Base-by-base conservation (phyloP, 2,797 vertebrate species). In the Sebastes kiyomatsui region DNA sequence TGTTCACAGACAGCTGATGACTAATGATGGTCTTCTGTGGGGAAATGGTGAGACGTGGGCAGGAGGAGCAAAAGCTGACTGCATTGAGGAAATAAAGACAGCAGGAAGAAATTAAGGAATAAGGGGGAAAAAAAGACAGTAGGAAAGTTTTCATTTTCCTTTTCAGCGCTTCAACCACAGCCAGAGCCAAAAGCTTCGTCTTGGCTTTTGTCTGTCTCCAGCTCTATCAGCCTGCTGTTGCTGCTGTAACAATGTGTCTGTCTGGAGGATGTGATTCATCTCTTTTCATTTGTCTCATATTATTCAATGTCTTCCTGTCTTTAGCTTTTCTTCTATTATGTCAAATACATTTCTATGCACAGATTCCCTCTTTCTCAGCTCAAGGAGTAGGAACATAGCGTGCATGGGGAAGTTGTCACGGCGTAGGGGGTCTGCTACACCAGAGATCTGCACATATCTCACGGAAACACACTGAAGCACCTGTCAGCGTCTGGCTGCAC, bases 191-290 rank as follows among this genome's bases (percentile, higher is more conserved):
- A 80, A 33, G 74, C 67, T 77, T 81, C 58, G 64, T 84, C 55
- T 79, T 22, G 28, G 49, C 55, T 75, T 82, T 81, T 70, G 78
- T 79, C 67, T 59, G 68, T 80, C 72, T 80, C 66, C 66, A 67
- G 69, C 68, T 80, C 59, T 6, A 69, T 78, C 72, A 72, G 67
- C 35, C 80, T 30, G 71, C 18, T 49, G 6, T 16, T 46, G 6
- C 46, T 87, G 82, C 62, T 81, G 33, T 61, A 82, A 76, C 70
- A 77, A 62, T 80, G 77, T 72, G 58, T 77, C 80, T 71, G 80
- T 83, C 81, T 79, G 82, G 82, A 87, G 80, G 81, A 84, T 60
- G 32, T 76, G 79, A 79, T 81, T 88, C 76, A 89, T 85, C 75
- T 81, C 71, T 72, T 80, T 81, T 87, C 80, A 82, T 82, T 82